Conservation (phyloP, 2,797 vertebrate genomes). For the Thaleichthys pacificus region DNA sequence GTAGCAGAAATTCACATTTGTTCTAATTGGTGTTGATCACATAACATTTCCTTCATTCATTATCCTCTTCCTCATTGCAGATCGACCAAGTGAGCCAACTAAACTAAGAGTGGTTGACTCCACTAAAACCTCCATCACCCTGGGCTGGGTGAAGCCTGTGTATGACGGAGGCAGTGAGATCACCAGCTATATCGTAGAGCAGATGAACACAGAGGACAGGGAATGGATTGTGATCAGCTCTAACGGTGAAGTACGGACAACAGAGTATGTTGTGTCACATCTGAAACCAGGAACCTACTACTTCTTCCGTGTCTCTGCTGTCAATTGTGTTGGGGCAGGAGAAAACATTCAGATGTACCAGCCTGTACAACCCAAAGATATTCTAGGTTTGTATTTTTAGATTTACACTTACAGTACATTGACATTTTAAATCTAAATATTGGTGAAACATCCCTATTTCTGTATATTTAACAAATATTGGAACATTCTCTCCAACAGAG, state of each 20-base stretch:
- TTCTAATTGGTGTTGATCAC: background rate
- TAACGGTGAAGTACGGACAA: conserved; percentile 88
- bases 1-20: background rate
- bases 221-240: conserved; percentile 90
- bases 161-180: conserved; percentile 94
- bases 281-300: conserved; percentile 91
- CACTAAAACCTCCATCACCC: conserved; percentile 94
- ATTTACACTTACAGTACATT: background rate
- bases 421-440: conserved; percentile 9
- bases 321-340: conserved; percentile 90
- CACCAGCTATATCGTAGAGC: conserved; percentile 86
- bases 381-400: conserved; percentile 84
- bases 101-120: conserved; percentile 92
- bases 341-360: conserved; percentile 91
- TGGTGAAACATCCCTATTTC: background rate
- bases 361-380: conserved; percentile 93
- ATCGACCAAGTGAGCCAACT: conserved; percentile 90
- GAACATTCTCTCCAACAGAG: conserved; percentile 77
- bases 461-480: background rate
- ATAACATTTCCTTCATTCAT: background rate
- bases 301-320: conserved; percentile 89
- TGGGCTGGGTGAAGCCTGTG: conserved; percentile 92
- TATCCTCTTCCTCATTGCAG: conserved; percentile 66
- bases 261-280: conserved; percentile 92
- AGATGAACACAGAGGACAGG: conserved; percentile 84